phyloP scores from a whole-genome alignment of 2,888 invertebrate genomes.

The Xestia c-nigrum region DNA sequence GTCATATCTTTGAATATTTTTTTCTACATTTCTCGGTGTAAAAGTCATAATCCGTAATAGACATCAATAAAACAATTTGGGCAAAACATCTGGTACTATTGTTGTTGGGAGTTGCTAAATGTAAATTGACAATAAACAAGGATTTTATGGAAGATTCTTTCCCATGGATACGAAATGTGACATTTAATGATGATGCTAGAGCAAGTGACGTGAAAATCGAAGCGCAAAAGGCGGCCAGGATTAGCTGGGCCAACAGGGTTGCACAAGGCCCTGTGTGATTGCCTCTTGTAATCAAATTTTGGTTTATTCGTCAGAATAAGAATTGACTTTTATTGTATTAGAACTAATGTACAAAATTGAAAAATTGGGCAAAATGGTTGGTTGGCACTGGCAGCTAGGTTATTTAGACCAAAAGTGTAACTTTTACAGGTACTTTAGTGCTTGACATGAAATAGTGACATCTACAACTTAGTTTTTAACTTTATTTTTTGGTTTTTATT shows the following conservation, averaged over 20 bases:
- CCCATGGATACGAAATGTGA: conserved; percentile 9
- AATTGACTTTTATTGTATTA: background rate
- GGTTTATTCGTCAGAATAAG: background rate
- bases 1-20: background rate
- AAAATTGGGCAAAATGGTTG: background rate
- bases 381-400: background rate
- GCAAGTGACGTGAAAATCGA: background rate
- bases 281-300: background rate
- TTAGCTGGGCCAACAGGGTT: background rate
- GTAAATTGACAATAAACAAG: conserved; percentile 14
- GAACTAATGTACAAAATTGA: background rate
- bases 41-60: conserved; percentile 17
- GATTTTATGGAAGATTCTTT: conserved; percentile 1
- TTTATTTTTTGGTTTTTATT: too few relatives aligned
- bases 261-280: background rate
- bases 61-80: conserved; percentile 19
- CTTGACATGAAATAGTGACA: too few relatives aligned
- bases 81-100: conserved; percentile 52
- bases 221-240: background rate
- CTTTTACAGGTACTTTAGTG: too few relatives aligned
- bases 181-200: background rate
- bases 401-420: background rate
- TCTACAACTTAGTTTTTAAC: too few relatives aligned
- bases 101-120: conserved; percentile 30
- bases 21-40: background rate